Percentiles rank a stretch among this genome's conserved stretches.
These are phyloP conservation scores for Synaphobranchus kaupii DNA, from an alignment of 2,797 vertebrate species.

Conservation along the genomic window DNA sequence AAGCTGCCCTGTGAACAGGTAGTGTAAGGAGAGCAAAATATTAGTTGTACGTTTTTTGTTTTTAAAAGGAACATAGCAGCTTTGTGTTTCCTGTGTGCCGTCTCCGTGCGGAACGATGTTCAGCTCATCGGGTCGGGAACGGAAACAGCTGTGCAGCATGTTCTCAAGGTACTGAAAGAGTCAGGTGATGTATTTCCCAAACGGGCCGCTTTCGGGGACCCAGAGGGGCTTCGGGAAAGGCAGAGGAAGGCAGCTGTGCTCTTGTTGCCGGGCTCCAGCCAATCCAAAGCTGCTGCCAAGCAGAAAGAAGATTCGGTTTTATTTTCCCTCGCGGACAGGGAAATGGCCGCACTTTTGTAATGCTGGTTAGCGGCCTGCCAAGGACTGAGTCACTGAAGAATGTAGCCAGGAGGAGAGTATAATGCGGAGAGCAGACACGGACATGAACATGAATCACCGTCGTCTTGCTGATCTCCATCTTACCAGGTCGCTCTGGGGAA, in stretches of 20 bases:
- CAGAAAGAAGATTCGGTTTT: conserved; percentile 40
- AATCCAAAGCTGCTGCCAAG: conserved; percentile 44
- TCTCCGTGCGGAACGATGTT: conserved; percentile 1
- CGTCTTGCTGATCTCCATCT: neutral
- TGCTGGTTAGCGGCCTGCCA: conserved; percentile 42
- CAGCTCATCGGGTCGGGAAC: conserved; percentile 41
- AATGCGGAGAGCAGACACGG: conserved; percentile 34
- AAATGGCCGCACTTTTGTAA: conserved; percentile 42
- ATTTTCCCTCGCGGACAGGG: conserved; percentile 46
- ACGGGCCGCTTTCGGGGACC: conserved; percentile 42
- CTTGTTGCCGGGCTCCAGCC: conserved; percentile 55
- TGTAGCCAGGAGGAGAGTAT: conserved; percentile 44
- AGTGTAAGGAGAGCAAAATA: neutral
- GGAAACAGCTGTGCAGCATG: conserved; percentile 69
- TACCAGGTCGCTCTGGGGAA: no score
- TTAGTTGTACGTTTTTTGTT: neutral
- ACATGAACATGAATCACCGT: conserved; percentile 44
- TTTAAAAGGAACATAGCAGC: neutral
- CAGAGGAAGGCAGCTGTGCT: conserved; percentile 71
- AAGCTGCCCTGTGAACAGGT: neutral
- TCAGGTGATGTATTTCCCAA: conserved; percentile 62
- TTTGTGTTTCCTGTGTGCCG: neutral
- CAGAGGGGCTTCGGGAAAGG: conserved; percentile 35
- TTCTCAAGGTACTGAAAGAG: conserved; percentile 56
- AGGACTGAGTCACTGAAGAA: conserved; percentile 48